Base-by-base conservation (phyloP, 2,113 vertebrate species). In the Nipponia nippon region DNA sequence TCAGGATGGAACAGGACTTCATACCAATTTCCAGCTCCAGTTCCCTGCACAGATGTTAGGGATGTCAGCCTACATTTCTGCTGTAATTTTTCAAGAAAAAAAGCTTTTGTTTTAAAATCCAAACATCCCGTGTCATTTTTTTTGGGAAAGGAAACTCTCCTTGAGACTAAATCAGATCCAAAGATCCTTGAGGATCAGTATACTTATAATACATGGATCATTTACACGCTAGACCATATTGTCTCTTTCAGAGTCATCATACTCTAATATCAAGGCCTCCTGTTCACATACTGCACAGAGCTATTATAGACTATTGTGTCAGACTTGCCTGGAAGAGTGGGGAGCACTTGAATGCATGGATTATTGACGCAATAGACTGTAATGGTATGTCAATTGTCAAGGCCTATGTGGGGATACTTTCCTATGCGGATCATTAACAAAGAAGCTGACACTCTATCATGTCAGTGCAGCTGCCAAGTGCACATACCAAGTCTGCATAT, bases 391-490 rank as follows among this genome's bases (percentile, higher is more conserved):
- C 97, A 97, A 93, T 97, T 96, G 94, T 97, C 93, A 95, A 95
- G 97, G 94, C 94, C 96, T 95, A 50, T 86, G 91, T 96, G 93
- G 91, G 83, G 95, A 95, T 95, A 97, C 94, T 97, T 96, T 96
- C 91, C 91, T 97, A 36, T 91, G 96, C 29, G 78, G 95, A 95
- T 97, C 97, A 97, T 97, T 97, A 97, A 96, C 95, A 97, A 96
- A 96, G 96, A 92, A 95, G 84, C 91, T 96, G 96, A 96, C 96
- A 93, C 93, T 97, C 95, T 95, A 95, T 97, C 96, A 95, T 96
- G 96, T 96, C 97, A 96, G 71, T 55, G 89, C 77, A 93, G 96
- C 97, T 94, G 97, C 96, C 96, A 97, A 97, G 87, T 88, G 89
- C 84, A 75, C 91, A 95, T 58, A 97, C 91, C 89, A 97, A 95